phyloP scores from a whole-genome alignment of 2,113 vertebrate species.

The Psittacula cyanocephala region DNA sequence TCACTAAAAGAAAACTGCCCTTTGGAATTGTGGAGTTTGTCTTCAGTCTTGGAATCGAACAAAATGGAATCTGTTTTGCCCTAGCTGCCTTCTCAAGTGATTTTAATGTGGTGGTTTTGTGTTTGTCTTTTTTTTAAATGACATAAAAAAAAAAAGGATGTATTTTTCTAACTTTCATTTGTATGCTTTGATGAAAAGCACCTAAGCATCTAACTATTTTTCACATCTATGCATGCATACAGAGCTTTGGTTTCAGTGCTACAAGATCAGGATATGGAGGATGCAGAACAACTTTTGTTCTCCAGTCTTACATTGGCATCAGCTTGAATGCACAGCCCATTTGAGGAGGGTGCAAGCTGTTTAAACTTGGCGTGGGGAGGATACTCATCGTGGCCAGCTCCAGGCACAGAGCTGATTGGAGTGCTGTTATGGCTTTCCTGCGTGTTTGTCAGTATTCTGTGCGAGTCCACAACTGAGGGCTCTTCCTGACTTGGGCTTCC shows the following conservation, averaged over 20 bases:
- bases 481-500: background rate
- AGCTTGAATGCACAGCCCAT: background rate
- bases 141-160: background rate
- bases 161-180: background rate
- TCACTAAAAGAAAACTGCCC: background rate
- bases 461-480: fast-evolving
- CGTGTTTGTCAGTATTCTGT: background rate
- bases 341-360: background rate
- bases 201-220: background rate
- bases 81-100: background rate
- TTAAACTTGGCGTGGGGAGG: background rate
- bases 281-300: background rate
- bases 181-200: background rate
- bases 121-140: background rate
- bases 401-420: background rate
- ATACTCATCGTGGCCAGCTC: background rate
- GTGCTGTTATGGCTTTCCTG: background rate
- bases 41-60: background rate
- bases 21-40: background rate
- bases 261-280: background rate
- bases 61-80: background rate
- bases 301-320: background rate
- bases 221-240: background rate
- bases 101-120: background rate
- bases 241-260: background rate